Evolutionary conservation across 2,113 vertebrate genomes (phyloP).

Genomic region (Carollia perspicillata): DNA sequence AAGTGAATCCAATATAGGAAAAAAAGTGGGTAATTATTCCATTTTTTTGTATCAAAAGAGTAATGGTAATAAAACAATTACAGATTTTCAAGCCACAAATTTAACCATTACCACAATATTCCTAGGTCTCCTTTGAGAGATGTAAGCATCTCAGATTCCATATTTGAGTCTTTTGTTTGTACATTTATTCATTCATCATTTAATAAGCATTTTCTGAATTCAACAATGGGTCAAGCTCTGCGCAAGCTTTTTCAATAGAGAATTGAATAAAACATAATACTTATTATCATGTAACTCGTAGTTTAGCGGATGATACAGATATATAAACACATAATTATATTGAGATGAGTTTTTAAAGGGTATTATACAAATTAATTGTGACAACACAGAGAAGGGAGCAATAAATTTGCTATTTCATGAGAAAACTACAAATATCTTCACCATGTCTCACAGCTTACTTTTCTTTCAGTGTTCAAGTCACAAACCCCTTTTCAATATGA

Average conservation of each 20-base stretch:
- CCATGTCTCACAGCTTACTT: background rate
- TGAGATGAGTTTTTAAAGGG: background rate
- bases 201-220: conserved; percentile 34
- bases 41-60: background rate
- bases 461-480: background rate
- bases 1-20: background rate
- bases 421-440: background rate
- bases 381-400: background rate
- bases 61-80: background rate
- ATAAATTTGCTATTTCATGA: background rate
- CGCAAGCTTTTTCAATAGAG: background rate
- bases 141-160: background rate
- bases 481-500: background rate
- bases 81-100: background rate
- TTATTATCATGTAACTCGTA: background rate
- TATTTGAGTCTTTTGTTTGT: background rate
- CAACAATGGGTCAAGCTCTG: conserved; percentile 2
- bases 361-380: conserved; percentile 13
- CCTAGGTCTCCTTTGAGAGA: background rate
- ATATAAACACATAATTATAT: conserved; percentile 52
- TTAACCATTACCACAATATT: background rate
- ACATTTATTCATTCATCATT: conserved; percentile 1
- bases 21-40: background rate
- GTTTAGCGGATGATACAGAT: background rate
- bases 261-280: conserved; percentile 17